Percentiles rank a stretch among this genome's conserved stretches.
Evolutionary conservation across 2,113 vertebrate genomes (phyloP).

Genomic region (Pao palembangensis): DNA sequence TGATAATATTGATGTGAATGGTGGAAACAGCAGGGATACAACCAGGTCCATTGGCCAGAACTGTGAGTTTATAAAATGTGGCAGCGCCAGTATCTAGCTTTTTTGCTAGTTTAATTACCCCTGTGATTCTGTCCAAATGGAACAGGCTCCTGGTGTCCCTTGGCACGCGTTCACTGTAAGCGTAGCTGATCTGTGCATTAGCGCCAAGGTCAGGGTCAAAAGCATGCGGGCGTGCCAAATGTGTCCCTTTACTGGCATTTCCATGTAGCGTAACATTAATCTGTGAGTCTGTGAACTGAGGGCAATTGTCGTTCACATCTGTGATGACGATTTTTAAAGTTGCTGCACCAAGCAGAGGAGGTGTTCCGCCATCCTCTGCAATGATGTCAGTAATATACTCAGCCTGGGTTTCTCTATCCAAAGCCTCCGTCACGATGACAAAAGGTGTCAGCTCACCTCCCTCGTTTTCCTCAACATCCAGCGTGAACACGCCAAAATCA

Average conservation of each 20-base stretch:
- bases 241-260: slow-evolving; percentile 83
- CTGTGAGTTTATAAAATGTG: slow-evolving; percentile 83
- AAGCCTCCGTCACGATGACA: slow-evolving; percentile 84
- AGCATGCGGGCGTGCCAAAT: slow-evolving; percentile 79
- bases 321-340: slow-evolving; percentile 88
- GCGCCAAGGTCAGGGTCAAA: slow-evolving; percentile 86
- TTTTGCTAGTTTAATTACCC: slow-evolving; percentile 79
- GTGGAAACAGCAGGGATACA: slow-evolving; percentile 92
- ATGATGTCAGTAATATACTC: slow-evolving; percentile 89
- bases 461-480: slow-evolving; percentile 96
- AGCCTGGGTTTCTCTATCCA: slow-evolving; percentile 86
- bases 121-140: slow-evolving; percentile 82
- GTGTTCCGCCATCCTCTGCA: slow-evolving; percentile 91
- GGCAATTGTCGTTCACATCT: slow-evolving; percentile 96
- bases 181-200: slow-evolving; percentile 89
- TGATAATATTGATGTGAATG: slow-evolving; percentile 81
- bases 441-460: slow-evolving; percentile 90
- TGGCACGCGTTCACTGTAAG: slow-evolving; percentile 90
- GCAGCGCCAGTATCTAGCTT: slow-evolving; percentile 78
- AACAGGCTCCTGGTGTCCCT: slow-evolving; percentile 84
- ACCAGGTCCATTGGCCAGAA: slow-evolving; percentile 87
- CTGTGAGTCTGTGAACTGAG: slow-evolving; percentile 82
- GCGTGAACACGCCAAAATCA: slow-evolving; percentile 87
- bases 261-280: slow-evolving; percentile 86
- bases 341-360: slow-evolving; percentile 85